Percentiles rank a stretch among this genome's conserved stretches.
Conservation (phyloP, 1,140 invertebrate genomes). For the Drosophila bifasciata region DNA sequence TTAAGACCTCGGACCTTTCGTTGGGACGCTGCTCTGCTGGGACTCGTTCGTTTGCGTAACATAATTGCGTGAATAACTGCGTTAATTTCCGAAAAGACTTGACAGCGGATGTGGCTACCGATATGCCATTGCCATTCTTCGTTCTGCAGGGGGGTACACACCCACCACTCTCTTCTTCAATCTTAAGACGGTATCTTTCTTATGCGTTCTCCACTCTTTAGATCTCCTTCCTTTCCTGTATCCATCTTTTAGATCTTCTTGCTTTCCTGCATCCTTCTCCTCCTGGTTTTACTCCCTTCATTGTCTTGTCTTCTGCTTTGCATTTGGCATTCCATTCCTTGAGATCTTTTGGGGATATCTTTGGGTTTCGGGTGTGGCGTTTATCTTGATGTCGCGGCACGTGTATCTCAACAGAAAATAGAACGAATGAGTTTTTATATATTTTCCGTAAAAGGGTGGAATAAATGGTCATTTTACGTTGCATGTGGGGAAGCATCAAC, state of each 20-base stretch:
- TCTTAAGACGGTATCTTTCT: no score
- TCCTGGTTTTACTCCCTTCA: background rate
- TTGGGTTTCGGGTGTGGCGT: conserved; percentile 50
- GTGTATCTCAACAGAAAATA: background rate
- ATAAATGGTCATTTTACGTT: conserved; percentile 44
- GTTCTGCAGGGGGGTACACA: background rate
- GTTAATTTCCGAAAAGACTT: conserved; percentile 73
- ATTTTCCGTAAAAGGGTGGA: no score
- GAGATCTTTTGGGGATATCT: conserved; percentile 42
- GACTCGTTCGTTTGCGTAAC: conserved; percentile 26
- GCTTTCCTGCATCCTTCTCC: background rate
- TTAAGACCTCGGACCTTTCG: conserved; percentile 24
- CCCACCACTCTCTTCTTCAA: background rate
- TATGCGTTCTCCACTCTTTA: background rate
- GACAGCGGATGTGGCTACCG: conserved; percentile 80
- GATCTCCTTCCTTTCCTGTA: no score
- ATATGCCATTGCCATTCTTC: conserved; percentile 35
- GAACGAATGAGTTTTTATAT: conserved; percentile 5
- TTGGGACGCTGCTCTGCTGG: background rate
- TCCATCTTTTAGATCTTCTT: background rate
- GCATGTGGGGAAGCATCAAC: conserved; percentile 17
- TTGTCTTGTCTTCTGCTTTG: conserved; percentile 27
- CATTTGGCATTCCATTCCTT: conserved; percentile 44
- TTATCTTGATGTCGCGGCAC: conserved; percentile 6
- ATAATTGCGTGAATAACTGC: conserved; percentile 76